Conservation (phyloP, 2,888 invertebrate genomes). For the Crioceris asparagi region DNA sequence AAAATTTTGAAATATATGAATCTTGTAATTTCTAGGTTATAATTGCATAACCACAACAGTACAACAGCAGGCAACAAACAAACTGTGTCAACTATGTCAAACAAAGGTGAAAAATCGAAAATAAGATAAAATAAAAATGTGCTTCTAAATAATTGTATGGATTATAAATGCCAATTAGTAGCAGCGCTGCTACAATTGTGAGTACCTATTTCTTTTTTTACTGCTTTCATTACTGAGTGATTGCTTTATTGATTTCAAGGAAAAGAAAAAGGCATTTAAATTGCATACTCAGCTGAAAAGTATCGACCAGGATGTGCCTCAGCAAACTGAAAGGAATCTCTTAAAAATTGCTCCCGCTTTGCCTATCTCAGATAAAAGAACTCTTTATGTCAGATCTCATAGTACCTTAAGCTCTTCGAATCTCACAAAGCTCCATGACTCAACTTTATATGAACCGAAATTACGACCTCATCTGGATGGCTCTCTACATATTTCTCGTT, state of each 20-base stretch:
- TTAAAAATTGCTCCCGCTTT: constrained; percentile 34
- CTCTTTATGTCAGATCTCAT: constrained; percentile 39
- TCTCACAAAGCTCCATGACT: constrained; percentile 21
- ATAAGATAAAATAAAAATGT: constrained; percentile 5
- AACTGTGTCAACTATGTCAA: constrained; percentile 21
- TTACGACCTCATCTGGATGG: constrained; percentile 54
- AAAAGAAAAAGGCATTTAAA: constrained; percentile 29
- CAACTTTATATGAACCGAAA: constrained; percentile 20
- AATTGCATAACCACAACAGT: constrained; percentile 21
- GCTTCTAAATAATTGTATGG: constrained; percentile 14
- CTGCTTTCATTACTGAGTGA: constrained; percentile 1
- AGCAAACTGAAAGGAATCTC: constrained; percentile 27
- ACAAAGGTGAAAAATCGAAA: no score
- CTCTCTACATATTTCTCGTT: constrained; percentile 57
- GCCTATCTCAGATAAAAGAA: constrained; percentile 26
- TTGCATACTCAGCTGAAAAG: constrained; percentile 22
- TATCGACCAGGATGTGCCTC: constrained; percentile 21
- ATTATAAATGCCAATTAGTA: constrained; percentile 38
- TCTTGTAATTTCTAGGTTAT: constrained; percentile 13
- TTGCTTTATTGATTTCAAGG: constrained; percentile 23
- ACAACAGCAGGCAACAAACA: no score
- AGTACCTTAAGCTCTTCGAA: constrained; percentile 38
- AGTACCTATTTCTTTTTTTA: constrained; percentile 15
- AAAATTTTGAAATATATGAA: no score
- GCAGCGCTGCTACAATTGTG: constrained; percentile 34